Evolutionary conservation across 2,797 vertebrate genomes (phyloP).

Genomic region (Phyllotis vaccarum): DNA sequence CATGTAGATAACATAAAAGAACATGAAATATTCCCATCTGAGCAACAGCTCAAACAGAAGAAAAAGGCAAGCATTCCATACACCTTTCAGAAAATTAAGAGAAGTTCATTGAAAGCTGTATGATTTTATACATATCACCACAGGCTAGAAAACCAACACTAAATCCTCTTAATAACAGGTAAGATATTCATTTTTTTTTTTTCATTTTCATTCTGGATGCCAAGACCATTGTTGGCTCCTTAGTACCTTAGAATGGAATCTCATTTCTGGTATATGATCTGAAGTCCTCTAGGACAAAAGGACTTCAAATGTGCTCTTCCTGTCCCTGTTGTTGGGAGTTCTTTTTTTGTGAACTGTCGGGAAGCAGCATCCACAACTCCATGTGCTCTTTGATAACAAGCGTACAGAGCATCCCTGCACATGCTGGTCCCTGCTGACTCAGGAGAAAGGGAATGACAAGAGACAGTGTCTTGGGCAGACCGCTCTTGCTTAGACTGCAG

Average conservation of each 20-base stretch:
- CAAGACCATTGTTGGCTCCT: conserved; percentile 36
- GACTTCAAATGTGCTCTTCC: conserved; percentile 69
- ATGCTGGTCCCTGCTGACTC: conserved; percentile 72
- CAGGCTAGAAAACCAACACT: background rate
- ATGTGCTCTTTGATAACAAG: conserved; percentile 60
- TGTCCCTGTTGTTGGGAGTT: conserved; percentile 30
- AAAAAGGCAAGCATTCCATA: background rate
- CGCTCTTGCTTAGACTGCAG: background rate
- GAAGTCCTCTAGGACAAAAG: conserved; percentile 66
- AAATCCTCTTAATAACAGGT: background rate
- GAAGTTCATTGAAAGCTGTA: background rate
- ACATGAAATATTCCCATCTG: background rate
- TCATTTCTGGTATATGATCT: conserved; percentile 39
- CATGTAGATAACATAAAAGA: background rate
- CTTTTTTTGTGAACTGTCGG: conserved; percentile 72
- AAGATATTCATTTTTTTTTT: background rate
- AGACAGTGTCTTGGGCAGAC: conserved; percentile 57
- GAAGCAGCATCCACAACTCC: conserved; percentile 61
- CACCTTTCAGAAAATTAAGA: conserved; percentile 26
- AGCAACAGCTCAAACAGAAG: background rate
- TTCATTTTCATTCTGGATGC: background rate
- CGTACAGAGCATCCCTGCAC: conserved; percentile 38
- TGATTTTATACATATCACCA: background rate
- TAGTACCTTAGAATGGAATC: conserved; percentile 63
- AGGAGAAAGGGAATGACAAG: conserved; percentile 69